Conservation (phyloP, 2,888 invertebrate genomes). For the Urechis unicinctus region DNA sequence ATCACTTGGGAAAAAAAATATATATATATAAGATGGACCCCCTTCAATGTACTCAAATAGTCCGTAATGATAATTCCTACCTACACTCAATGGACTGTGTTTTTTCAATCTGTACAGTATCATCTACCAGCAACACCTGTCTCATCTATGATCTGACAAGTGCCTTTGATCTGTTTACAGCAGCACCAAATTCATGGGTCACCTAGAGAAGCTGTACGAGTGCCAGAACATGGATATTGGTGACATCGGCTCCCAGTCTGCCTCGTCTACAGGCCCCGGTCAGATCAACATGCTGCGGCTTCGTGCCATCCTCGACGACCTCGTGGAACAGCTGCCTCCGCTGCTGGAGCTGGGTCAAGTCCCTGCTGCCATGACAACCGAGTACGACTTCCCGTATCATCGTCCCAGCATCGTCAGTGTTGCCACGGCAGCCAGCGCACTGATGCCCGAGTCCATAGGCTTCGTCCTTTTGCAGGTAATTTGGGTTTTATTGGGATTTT, state of each 20-base stretch:
- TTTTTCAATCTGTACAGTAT: too few species aligned
- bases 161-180: too few species aligned
- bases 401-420: constrained; percentile 39
- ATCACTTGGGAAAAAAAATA: too few species aligned
- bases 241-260: constrained; percentile 18
- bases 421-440: constrained; percentile 30
- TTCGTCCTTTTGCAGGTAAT: constrained; percentile 45
- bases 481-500: too few species aligned
- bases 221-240: constrained; percentile 41
- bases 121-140: too few species aligned
- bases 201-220: constrained; percentile 39
- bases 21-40: too few species aligned
- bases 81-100: too few species aligned
- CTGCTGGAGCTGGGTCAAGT: constrained; percentile 37
- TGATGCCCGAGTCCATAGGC: constrained; percentile 44
- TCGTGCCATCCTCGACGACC: constrained; percentile 40
- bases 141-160: not conserved
- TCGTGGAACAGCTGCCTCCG: constrained; percentile 39
- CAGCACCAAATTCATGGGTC: constrained; percentile 28
- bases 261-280: not conserved
- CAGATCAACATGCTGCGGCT: constrained; percentile 22
- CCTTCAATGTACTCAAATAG: too few species aligned
- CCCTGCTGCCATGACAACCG: constrained; percentile 13
- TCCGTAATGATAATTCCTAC: too few species aligned
- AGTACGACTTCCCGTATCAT: constrained; percentile 44